Evolutionary conservation across 2,113 vertebrate species (phyloP).

Genomic region (Mobula hypostoma): DNA sequence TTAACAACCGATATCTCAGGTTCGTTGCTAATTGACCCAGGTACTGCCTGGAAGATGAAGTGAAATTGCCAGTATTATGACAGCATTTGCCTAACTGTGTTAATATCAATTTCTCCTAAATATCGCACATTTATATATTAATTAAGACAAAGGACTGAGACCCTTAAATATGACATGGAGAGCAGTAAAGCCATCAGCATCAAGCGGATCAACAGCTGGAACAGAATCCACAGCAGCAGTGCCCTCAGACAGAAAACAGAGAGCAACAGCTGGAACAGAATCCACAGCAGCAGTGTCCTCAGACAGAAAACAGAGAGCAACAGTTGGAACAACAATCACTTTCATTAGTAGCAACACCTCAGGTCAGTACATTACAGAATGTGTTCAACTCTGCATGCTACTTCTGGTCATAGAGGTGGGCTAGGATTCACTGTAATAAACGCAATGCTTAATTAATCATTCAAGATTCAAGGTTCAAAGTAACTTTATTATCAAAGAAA

Average conservation of each 20-base stretch:
- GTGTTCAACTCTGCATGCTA: not conserved
- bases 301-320: not conserved
- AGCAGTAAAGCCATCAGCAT: not conserved
- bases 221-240: not conserved
- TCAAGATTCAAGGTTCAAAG: no score
- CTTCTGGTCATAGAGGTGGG: not conserved
- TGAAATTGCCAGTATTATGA: not conserved
- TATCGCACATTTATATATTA: slow-evolving; percentile 23
- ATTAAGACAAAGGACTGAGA: slow-evolving; percentile 30
- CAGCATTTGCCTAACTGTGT: not conserved
- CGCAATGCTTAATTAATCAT: not conserved
- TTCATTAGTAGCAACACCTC: not conserved
- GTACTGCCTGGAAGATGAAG: not conserved
- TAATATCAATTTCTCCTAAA: not conserved
- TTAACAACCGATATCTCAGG: not conserved
- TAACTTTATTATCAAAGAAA: no score
- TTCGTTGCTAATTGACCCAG: not conserved
- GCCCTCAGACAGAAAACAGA: not conserved
- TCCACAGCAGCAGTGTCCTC: not conserved
- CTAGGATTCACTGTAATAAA: not conserved
- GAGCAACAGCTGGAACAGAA: not conserved
- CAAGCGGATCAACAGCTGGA: not conserved
- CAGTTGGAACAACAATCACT: slow-evolving; percentile 7
- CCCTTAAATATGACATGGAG: slow-evolving; percentile 3
- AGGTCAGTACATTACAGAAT: slow-evolving; percentile 12